Conservation (phyloP, 2,113 vertebrate species). For the Condylura cristata region DNA sequence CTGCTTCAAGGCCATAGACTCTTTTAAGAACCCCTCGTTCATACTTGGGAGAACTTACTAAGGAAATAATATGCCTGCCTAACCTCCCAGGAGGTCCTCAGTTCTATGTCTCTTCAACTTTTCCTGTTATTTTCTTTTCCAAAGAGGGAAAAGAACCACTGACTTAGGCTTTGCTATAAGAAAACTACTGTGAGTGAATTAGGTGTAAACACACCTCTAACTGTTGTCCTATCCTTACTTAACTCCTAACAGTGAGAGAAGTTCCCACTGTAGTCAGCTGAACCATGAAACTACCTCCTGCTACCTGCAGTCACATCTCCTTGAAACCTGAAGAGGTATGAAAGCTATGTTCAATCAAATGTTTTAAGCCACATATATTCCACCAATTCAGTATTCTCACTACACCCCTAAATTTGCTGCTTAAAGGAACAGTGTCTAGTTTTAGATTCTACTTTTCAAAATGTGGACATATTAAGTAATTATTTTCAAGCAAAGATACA, state of each 20-base stretch:
- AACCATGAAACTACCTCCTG: not conserved
- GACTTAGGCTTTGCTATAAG: not conserved
- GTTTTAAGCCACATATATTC: not conserved
- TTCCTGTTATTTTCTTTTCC: conserved; percentile 27
- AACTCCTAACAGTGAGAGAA: not conserved
- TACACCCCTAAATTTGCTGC: not conserved
- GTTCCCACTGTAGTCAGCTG: not conserved
- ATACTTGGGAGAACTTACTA: not conserved
- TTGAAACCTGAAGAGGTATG: not conserved
- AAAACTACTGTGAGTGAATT: not conserved
- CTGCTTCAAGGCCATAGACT: not conserved
- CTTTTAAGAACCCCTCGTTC: not conserved
- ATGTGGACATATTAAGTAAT: not conserved
- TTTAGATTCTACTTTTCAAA: conserved; percentile 30
- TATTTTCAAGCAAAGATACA: conserved; percentile 27
- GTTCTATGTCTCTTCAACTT: not conserved
- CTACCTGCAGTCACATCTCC: not conserved
- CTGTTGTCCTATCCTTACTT: not conserved
- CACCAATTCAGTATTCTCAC: not conserved
- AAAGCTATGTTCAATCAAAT: conserved; percentile 28
- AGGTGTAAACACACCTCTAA: not conserved
- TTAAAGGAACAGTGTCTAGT: conserved; percentile 4
- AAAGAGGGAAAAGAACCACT: not conserved
- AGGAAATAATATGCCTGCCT: conserved; percentile 1
- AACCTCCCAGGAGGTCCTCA: not conserved